Evolutionary conservation across 64 coral and sea anemone species (phyloP), one percentile per base, ranked within the genome.

Genomic region (Montipora foliosa): DNA sequence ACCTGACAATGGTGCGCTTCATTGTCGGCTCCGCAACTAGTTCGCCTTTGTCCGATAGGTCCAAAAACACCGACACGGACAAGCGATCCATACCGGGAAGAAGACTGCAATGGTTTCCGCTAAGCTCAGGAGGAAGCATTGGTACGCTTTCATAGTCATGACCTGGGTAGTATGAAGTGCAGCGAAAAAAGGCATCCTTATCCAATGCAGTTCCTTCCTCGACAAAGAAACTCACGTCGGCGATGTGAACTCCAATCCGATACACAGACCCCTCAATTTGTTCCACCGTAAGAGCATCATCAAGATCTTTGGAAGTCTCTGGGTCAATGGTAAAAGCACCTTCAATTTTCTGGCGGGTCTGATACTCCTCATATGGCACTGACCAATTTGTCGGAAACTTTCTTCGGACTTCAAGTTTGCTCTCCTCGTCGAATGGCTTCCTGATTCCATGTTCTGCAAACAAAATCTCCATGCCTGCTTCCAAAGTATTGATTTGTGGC

Each of bases 221-320:
- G 13, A 94, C 92, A 67, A 91, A 91, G 46, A 80, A 97, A 78
- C 88, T 91, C 3, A 97, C 95, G 79, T 97, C 95, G 0, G 95
- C 89, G 52, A 97, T 97, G 57, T 97, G 95, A 51, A 97, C 79
- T 44, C 95, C 95, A 22, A 97, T 82, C 60, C 87, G 93, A 44
- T 53, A 81, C n/a, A 70, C 29, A 67, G 61, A 59, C 37, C 57
- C 21, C 8, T 37, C 4, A 10, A 94, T 75, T 44, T 57, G 29
- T 76, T 97, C 88, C 45, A 97, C 11, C 46, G 92, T 89, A 49
- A 97, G 83, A 22, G 95, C 95, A 91, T 97, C 95, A 91, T 97
- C 95, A 12, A 97, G 71, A 79, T 97, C 95, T 94, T 94, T 94
- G 2, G 95, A 94, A n/a, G 48, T 78, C 21, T 81, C 73, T 47